Percentiles rank a stretch among this genome's conserved stretches.
Evolutionary conservation across 2,797 vertebrate genomes (phyloP).

Genomic region (Melopsittacus undulatus): DNA sequence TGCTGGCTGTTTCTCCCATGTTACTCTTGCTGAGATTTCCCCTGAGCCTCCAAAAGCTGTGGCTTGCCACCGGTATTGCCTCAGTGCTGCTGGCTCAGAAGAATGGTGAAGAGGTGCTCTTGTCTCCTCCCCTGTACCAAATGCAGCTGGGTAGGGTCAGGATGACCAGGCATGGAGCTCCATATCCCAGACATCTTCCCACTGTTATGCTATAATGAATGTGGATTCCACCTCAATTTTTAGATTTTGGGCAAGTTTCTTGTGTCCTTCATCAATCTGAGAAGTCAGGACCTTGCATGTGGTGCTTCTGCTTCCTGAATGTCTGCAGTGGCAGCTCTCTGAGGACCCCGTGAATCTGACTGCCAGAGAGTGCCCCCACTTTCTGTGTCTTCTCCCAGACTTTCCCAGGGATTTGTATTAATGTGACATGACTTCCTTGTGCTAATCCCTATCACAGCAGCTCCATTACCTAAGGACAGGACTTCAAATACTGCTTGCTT

Average conservation of each 20-base stretch:
- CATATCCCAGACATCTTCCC: not conserved
- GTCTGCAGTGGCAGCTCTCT: not conserved
- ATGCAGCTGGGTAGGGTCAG: not conserved
- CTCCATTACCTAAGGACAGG: not conserved
- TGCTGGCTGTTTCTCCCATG: not conserved
- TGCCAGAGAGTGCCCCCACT: not conserved
- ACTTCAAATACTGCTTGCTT: not conserved
- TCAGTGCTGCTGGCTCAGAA: not conserved
- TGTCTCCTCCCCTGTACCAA: not conserved
- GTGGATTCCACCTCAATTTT: not conserved
- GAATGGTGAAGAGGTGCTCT: not conserved
- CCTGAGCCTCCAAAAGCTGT: not conserved
- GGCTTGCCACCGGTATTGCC: not conserved
- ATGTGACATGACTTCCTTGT: not conserved
- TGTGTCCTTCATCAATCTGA: not conserved
- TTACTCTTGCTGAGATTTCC: not conserved
- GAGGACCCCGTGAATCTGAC: not conserved
- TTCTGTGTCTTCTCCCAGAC: not conserved
- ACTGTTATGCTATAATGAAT: not conserved
- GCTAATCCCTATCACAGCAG: not conserved
- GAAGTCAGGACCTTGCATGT: not conserved
- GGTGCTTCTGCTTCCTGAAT: not conserved
- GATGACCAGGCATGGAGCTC: not conserved
- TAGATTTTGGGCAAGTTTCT: not conserved
- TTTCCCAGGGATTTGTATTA: not conserved